A percentile compares a stretch with the other conserved stretches of the same genome.
Conservation (phyloP, 2,888 invertebrate genomes). For the Lasioglossum zephyrum region DNA sequence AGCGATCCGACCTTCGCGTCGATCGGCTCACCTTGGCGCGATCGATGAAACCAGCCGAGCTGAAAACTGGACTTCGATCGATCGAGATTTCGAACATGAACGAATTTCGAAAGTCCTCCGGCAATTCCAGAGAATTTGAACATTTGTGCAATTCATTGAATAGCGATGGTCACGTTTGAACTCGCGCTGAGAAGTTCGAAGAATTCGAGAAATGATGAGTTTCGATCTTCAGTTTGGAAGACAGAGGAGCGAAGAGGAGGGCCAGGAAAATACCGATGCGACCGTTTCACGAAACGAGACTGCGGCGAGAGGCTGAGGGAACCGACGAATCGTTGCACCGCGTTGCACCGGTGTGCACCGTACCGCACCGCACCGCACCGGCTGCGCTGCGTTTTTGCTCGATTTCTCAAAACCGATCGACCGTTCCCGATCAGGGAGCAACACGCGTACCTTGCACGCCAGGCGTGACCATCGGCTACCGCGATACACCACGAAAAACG, state of each 20-base stretch:
- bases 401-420: constrained; percentile 75
- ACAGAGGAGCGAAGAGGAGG: background rate
- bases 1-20: constrained; percentile 54
- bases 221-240: background rate
- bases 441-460: constrained; percentile 73
- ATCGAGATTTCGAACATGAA: constrained; percentile 8
- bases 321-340: constrained; percentile 62
- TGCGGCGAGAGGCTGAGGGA: constrained; percentile 54
- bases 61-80: constrained; percentile 33
- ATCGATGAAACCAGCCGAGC: constrained; percentile 52
- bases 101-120: background rate
- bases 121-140: background rate
- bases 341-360: constrained; percentile 13
- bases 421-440: constrained; percentile 71
- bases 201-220: background rate
- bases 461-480: constrained; percentile 78
- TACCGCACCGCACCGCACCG: background rate
- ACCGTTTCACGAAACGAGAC: constrained; percentile 60
- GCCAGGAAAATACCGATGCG: constrained; percentile 42
- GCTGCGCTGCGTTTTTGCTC: constrained; percentile 62
- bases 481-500: constrained; percentile 77
- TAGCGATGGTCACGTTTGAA: no score
- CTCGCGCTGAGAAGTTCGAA: background rate
- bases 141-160: background rate
- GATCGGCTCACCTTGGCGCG: constrained; percentile 50